Base-by-base conservation (phyloP, 2,888 invertebrate species). In the Polyommatus icarus region DNA sequence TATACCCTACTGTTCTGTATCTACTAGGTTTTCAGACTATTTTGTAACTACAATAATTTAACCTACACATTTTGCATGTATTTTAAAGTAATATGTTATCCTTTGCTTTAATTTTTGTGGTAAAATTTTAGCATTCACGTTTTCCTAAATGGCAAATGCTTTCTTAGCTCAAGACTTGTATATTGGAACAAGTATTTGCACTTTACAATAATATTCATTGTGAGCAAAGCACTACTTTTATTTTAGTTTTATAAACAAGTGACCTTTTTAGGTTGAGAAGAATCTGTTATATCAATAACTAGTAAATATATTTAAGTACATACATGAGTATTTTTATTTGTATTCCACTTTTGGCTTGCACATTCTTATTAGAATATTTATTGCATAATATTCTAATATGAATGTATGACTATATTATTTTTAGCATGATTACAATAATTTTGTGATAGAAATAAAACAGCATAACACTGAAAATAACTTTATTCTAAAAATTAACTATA, bases 381-480 rank as follows among this genome's bases (percentile, higher is more conserved):
- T 24, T 24, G 1, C 1, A 1, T 1, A 1, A 24, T 24, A 24
- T 1, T 24, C 24, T 24, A 24, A 24, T 24, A 24, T 1, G 24
- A 24, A 24, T 24, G 24, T 24, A 24, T 1, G 24, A 24, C 36
- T 36, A 36, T 36, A 36, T 36, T 36, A 36, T 36, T 36, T 36
- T 36, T 36, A 36, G 6, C 36, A 36, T 36, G 36, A 36, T 36
- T 36, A 36, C 36, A 6, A 6, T 36, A 36, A 6, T 36, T 36
- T 24, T 59, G n/a, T 50, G 18, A 88, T 92, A 7, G 5, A 75
- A 75, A 75, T 75, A 84, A 93, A 91, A 91, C 89, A 82, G 83
- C 84, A 83, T 71, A 79, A 82, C 91, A 92, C 91, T 92, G 92
- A 91, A 93, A 94, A 93, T 93, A 94, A 91, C 89, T 93, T 92